Evolutionary conservation across 92 coral and sea anemone species (phyloP).

Genomic region (Phenganax stokvisi): DNA sequence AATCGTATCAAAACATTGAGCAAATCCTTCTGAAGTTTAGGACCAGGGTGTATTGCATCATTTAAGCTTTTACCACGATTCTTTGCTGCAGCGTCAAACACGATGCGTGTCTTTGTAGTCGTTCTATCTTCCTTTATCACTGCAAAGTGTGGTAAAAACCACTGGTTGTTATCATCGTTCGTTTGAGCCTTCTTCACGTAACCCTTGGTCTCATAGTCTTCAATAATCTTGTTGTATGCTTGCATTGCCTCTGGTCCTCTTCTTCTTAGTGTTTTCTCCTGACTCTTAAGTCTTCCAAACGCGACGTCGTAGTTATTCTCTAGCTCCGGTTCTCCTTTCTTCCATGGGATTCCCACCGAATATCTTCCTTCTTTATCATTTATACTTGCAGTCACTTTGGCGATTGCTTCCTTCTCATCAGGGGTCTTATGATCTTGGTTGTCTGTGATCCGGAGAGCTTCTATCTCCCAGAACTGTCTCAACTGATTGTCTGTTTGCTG

Average conservation of each 20-base stretch:
- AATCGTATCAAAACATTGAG: slow-evolving; percentile 6
- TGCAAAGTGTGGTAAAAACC: slow-evolving; percentile 45
- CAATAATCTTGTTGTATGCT: slow-evolving; percentile 37
- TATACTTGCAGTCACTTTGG: slow-evolving; percentile 18
- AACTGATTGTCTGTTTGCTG: slow-evolving; percentile 38
- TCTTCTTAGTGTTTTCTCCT: slow-evolving; percentile 31
- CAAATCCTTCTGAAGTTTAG: slow-evolving; percentile 41
- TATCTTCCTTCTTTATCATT: slow-evolving; percentile 13
- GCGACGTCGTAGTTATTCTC: slow-evolving; percentile 36
- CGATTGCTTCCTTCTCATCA: slow-evolving; percentile 34
- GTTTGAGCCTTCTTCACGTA: slow-evolving; percentile 21
- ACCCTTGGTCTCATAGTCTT: slow-evolving; percentile 45
- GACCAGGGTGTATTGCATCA: slow-evolving; percentile 43
- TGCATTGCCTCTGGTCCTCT: slow-evolving; percentile 26
- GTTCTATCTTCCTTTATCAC: slow-evolving; percentile 43
- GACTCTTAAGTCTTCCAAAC: slow-evolving; percentile 39
- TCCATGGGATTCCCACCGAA: slow-evolving; percentile 32
- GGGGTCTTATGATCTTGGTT: slow-evolving; percentile 29
- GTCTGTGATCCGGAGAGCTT: slow-evolving; percentile 46
- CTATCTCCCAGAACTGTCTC: slow-evolving; percentile 45
- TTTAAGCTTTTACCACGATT: slow-evolving; percentile 38
- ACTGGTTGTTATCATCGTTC: background rate
- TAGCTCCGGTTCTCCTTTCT: slow-evolving; percentile 34
- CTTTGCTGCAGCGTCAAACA: slow-evolving; percentile 48
- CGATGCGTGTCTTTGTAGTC: slow-evolving; percentile 42